Percentiles rank a stretch among this genome's conserved stretches.
Conservation (phyloP, 2,113 vertebrate genomes). For the Rynchops niger region DNA sequence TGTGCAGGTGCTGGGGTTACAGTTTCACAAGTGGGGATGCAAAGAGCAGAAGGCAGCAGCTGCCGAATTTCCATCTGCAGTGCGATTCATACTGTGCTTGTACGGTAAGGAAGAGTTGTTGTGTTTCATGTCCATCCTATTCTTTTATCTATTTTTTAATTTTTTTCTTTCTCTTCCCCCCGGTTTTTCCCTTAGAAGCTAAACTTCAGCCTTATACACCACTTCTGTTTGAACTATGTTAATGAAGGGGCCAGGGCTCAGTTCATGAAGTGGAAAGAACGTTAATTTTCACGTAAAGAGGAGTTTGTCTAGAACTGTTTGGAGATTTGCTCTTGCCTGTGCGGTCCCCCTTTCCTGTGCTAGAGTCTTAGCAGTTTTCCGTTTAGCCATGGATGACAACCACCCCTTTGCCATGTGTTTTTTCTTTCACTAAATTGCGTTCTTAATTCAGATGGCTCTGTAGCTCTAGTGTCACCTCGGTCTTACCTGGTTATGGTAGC, state of each 20-base stretch:
- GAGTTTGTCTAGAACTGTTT: not conserved
- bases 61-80: not conserved
- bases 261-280: not conserved
- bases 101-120: not conserved
- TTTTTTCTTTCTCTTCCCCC: too few species aligned
- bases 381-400: not conserved
- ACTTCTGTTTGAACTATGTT: not conserved
- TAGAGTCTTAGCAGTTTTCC: not conserved
- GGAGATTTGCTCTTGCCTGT: not conserved
- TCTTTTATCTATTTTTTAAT: not conserved
- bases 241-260: not conserved
- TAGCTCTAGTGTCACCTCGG: not conserved
- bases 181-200: not conserved
- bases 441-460: not conserved
- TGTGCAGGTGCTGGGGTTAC: not conserved
- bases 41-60: not conserved
- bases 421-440: not conserved
- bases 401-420: rapidly evolving
- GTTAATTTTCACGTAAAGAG: not conserved
- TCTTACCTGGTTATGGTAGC: rapidly evolving
- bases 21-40: not conserved
- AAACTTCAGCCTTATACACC: not conserved
- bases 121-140: not conserved
- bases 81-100: not conserved
- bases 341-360: not conserved